Percentiles rank a stretch among this genome's conserved stretches.
These are phyloP conservation scores for Lasioglossum oenotherae DNA, from an alignment of 2,888 invertebrate species.

Conservation along the genomic window DNA sequence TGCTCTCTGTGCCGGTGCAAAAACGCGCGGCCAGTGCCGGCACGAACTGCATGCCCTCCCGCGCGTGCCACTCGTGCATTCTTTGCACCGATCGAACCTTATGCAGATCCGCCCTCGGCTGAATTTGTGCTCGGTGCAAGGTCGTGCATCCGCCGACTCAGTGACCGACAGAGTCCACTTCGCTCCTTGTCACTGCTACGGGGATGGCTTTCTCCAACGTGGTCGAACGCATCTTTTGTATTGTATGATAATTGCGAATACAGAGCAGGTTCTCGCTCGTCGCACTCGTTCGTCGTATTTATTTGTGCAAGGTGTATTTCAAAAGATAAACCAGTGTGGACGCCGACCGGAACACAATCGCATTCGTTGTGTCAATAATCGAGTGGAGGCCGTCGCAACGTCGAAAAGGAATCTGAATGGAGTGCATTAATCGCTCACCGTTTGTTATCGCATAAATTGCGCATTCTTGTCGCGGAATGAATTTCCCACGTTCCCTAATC, in stretches of 20 bases:
- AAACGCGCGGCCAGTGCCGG: constrained; percentile 40
- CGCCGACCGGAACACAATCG: constrained; percentile 44
- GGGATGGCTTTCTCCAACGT: not conserved
- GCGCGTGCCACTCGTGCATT: constrained; percentile 60
- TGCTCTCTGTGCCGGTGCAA: constrained; percentile 42
- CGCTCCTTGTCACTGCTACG: not conserved
- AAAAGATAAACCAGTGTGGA: constrained; percentile 9
- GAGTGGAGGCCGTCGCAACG: constrained; percentile 41
- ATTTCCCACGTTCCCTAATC: constrained; percentile 71
- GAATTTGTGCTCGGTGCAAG: constrained; percentile 58
- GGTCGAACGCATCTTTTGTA: not conserved
- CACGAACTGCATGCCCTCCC: constrained; percentile 54
- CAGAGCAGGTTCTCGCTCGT: too few relatives aligned
- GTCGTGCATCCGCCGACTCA: constrained; percentile 47
- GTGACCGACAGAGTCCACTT: constrained; percentile 32
- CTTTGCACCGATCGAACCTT: constrained; percentile 58
- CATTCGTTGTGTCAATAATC: constrained; percentile 52
- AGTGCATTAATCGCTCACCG: constrained; percentile 65
- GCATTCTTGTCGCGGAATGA: constrained; percentile 70
- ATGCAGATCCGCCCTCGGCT: constrained; percentile 52
- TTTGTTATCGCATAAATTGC: constrained; percentile 74
- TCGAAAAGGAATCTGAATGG: constrained; percentile 67
- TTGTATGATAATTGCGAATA: not conserved
- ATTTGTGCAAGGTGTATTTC: not conserved
- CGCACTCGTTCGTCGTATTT: not conserved